phyloP scores from a whole-genome alignment of 2,113 vertebrate species.

The Peucedramus taeniatus region DNA sequence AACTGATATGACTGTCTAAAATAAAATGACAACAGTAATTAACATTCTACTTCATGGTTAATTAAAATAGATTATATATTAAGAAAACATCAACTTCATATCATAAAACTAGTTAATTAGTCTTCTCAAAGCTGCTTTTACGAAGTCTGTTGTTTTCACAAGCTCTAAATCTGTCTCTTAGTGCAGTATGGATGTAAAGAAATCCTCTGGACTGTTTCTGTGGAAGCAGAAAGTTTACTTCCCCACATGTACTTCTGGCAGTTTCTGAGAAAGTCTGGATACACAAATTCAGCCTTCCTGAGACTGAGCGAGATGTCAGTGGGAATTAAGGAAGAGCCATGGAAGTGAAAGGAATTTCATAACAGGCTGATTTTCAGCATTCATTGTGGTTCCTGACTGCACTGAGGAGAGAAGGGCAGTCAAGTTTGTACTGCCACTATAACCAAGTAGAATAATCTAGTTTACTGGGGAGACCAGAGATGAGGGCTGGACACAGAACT shows the following conservation, averaged over 20 bases:
- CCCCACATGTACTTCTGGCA: neutral
- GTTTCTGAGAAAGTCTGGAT: neutral
- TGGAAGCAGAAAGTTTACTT: neutral
- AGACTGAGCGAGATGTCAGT: neutral
- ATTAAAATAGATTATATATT: slow-evolving; percentile 46
- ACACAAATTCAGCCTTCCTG: neutral
- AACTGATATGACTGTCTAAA: slow-evolving; percentile 39
- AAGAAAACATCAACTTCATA: slow-evolving; percentile 18
- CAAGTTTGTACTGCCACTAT: neutral
- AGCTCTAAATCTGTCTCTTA: neutral
- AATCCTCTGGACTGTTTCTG: neutral
- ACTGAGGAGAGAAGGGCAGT: neutral
- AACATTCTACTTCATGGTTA: slow-evolving; percentile 36
- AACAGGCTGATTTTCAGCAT: neutral
- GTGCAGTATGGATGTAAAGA: neutral
- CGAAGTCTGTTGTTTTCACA: neutral
- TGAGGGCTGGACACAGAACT: neutral
- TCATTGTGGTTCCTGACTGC: neutral
- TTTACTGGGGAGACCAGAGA: neutral
- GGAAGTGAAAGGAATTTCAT: neutral
- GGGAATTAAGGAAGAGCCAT: neutral
- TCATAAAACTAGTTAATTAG: slow-evolving; percentile 12
- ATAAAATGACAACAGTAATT: slow-evolving; percentile 53
- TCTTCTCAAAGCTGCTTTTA: neutral
- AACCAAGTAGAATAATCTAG: neutral